These are phyloP conservation scores for Meriones psammophilus DNA, from an alignment of 2,797 vertebrate species.

Conservation along the genomic window DNA sequence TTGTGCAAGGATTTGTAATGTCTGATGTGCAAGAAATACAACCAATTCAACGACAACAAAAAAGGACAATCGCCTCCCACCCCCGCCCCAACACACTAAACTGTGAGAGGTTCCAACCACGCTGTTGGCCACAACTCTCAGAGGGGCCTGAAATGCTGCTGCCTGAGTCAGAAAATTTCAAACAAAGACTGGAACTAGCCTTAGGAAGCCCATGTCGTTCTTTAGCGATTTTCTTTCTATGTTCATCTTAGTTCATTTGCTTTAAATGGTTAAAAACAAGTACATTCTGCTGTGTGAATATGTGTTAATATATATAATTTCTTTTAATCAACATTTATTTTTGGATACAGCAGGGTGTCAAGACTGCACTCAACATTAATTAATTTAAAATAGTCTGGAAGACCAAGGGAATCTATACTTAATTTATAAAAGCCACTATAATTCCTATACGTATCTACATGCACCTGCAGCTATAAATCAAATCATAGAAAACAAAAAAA, in stretches of 20 bases:
- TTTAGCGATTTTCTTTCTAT: neutral
- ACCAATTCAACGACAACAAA: conserved; percentile 14
- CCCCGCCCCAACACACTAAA: neutral
- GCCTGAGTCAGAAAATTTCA: neutral
- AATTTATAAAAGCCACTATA: neutral
- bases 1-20: conserved; percentile 75
- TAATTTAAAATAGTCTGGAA: neutral
- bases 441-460: neutral
- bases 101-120: neutral
- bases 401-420: neutral
- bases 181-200: neutral
- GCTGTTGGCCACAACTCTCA: neutral
- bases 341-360: conserved; percentile 10
- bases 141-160: neutral
- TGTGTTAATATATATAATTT: neutral
- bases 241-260: neutral
- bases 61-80: neutral
- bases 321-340: neutral
- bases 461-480: neutral
- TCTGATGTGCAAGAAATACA: conserved; percentile 58
- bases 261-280: conserved; percentile 1
- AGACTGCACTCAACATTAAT: conserved; percentile 5
- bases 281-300: neutral
- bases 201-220: neutral
- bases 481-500: neutral